Conservation (phyloP, 2,113 vertebrate genomes). For the Hirundichthys speculiger region DNA sequence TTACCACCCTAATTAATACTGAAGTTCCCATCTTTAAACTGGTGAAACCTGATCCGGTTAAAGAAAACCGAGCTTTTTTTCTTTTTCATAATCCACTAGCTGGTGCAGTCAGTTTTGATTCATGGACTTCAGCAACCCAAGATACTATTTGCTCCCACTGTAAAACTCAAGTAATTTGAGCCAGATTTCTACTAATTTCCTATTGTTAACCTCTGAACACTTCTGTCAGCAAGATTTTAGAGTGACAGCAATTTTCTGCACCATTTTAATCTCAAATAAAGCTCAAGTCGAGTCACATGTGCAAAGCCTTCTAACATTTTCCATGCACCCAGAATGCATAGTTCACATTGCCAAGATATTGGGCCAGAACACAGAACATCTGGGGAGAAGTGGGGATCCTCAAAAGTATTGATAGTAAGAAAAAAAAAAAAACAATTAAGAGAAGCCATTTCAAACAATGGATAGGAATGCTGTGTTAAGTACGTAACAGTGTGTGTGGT, state of each 20-base stretch:
- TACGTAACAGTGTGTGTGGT: neutral
- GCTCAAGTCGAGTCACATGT: slow-evolving; percentile 52
- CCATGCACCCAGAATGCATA: slow-evolving; percentile 70
- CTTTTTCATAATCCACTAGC: too few species aligned
- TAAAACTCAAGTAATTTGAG: slow-evolving; percentile 18
- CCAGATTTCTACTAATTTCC: slow-evolving; percentile 39
- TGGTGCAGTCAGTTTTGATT: slow-evolving; percentile 5
- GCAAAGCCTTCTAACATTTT: slow-evolving; percentile 53
- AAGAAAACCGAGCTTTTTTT: too few species aligned
- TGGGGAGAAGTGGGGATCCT: slow-evolving; percentile 14
- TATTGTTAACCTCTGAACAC: slow-evolving; percentile 20
- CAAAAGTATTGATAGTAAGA: slow-evolving; percentile 13
- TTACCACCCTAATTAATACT: neutral
- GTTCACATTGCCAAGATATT: slow-evolving; percentile 58
- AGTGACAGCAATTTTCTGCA: slow-evolving; percentile 49
- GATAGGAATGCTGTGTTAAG: slow-evolving; percentile 17
- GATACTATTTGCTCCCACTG: slow-evolving; percentile 16
- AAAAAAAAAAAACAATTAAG: neutral
- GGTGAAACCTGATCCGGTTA: neutral
- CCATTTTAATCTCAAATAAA: slow-evolving; percentile 65
- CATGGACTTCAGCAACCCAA: slow-evolving; percentile 6
- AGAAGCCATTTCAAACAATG: neutral
- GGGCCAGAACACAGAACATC: slow-evolving; percentile 37
- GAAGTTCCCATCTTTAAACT: slow-evolving; percentile 6
- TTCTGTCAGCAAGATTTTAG: slow-evolving; percentile 24